A percentile compares a stretch with the other conserved stretches of the same genome.
phyloP scores from a whole-genome alignment of 2,888 invertebrate genomes.

The Rhingia campestris region DNA sequence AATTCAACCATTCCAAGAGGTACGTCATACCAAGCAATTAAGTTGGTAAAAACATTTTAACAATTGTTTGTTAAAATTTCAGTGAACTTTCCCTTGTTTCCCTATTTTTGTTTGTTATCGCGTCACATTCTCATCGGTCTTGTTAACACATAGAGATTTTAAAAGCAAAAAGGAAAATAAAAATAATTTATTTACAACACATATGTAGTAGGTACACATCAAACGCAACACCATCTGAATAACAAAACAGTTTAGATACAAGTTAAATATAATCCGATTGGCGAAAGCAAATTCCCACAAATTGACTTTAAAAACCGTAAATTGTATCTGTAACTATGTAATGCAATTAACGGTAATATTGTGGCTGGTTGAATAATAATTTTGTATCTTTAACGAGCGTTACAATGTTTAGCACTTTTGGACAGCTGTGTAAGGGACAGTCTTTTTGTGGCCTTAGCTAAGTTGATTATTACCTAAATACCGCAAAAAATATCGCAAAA shows the following conservation, averaged over 20 bases:
- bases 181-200: background rate
- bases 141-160: background rate
- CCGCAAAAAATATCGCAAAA: too few species aligned
- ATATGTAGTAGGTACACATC: background rate
- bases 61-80: conserved; percentile 3
- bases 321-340: background rate
- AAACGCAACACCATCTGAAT: background rate
- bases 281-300: conserved; percentile 1
- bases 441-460: too few species aligned
- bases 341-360: too few species aligned
- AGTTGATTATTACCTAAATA: too few species aligned
- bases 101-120: background rate
- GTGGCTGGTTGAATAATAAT: too few species aligned
- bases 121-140: background rate
- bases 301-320: conserved; percentile 3
- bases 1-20: background rate
- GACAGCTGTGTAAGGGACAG: too few species aligned
- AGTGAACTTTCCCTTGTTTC: conserved; percentile 31
- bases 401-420: too few species aligned
- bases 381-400: too few species aligned
- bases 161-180: conserved; percentile 2
- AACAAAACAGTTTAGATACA: conserved; percentile 10
- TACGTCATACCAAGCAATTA: background rate
- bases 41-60: conserved; percentile 6
- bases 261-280: conserved; percentile 22